phyloP scores from a whole-genome alignment of 2,888 invertebrate species.

The Drosophila picticornis region DNA sequence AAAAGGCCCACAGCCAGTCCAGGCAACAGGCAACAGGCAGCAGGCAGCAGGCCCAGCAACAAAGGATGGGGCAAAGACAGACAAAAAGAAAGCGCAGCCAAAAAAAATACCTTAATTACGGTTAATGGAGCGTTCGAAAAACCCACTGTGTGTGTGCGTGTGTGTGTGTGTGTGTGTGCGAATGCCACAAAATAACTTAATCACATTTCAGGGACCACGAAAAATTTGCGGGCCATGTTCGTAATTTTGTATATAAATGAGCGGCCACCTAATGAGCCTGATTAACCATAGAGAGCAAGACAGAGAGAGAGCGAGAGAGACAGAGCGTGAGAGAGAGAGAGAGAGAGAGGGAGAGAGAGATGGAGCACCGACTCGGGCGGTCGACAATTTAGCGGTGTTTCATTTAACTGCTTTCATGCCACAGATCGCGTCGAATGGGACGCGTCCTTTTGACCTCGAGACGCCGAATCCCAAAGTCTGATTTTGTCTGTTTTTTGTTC shows the following conservation, averaged over 20 bases:
- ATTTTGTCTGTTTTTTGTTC: neutral
- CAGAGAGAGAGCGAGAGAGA: conserved; percentile 1
- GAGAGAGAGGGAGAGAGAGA: neutral
- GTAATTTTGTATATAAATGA: conserved; percentile 83
- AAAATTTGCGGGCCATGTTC: conserved; percentile 82
- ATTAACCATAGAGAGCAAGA: conserved; percentile 73
- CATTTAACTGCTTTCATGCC: conserved; percentile 79
- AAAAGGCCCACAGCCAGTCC: conserved; percentile 28
- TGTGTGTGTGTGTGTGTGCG: conserved; percentile 38
- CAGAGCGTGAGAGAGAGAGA: neutral
- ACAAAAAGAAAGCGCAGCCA: conserved; percentile 75
- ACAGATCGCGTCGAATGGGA: conserved; percentile 81
- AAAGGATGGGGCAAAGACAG: conserved; percentile 21
- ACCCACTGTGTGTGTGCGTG: conserved; percentile 28
- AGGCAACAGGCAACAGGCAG: neutral
- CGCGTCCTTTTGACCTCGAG: conserved; percentile 84
- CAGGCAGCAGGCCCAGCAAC: conserved; percentile 18
- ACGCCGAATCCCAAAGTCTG: conserved; percentile 8
- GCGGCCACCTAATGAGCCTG: conserved; percentile 84
- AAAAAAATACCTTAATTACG: conserved; percentile 83
- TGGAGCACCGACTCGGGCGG: conserved; percentile 52
- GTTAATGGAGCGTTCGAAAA: conserved; percentile 83
- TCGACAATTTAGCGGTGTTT: conserved; percentile 74
- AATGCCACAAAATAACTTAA: conserved; percentile 82
- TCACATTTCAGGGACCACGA: conserved; percentile 81